Evolutionary conservation across 2,888 invertebrate genomes (phyloP).

Genomic region (Digitonthophagus gazella): DNA sequence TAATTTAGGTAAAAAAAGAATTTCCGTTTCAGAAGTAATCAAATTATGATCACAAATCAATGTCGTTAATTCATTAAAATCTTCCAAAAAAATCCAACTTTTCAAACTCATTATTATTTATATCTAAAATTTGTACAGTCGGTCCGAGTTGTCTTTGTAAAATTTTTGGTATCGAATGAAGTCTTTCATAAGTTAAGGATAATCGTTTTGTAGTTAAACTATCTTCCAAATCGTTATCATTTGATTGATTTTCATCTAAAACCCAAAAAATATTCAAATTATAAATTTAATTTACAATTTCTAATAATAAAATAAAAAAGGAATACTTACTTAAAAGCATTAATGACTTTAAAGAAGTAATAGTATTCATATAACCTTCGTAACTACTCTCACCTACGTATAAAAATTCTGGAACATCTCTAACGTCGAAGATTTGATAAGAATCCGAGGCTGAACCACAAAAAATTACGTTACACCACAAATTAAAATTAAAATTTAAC

Average conservation of each 20-base stretch:
- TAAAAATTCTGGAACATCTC: constrained; percentile 38
- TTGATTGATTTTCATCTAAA: too few relatives aligned
- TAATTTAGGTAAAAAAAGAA: constrained; percentile 71
- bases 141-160: constrained; percentile 63
- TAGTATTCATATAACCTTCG: constrained; percentile 37
- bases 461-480: too few relatives aligned
- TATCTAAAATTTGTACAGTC: constrained; percentile 64
- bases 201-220: constrained; percentile 59
- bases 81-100: constrained; percentile 70
- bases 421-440: constrained; percentile 40
- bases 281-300: too few relatives aligned
- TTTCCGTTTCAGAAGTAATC: constrained; percentile 65
- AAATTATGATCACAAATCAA: constrained; percentile 80
- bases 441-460: constrained; percentile 23
- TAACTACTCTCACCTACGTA: constrained; percentile 36
- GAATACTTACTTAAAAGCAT: constrained; percentile 43
- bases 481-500: too few relatives aligned
- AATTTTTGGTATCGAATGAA: constrained; percentile 63
- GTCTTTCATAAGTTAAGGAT: constrained; percentile 68
- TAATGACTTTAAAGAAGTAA: constrained; percentile 43
- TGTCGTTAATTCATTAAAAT: constrained; percentile 71
- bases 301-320: too few relatives aligned
- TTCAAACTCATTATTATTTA: constrained; percentile 70
- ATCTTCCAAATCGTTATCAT: constrained; percentile 27
- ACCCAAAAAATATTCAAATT: too few relatives aligned